Evolutionary conservation across 1,140 invertebrate genomes (phyloP).

Genomic region (Sinonovacula constricta): DNA sequence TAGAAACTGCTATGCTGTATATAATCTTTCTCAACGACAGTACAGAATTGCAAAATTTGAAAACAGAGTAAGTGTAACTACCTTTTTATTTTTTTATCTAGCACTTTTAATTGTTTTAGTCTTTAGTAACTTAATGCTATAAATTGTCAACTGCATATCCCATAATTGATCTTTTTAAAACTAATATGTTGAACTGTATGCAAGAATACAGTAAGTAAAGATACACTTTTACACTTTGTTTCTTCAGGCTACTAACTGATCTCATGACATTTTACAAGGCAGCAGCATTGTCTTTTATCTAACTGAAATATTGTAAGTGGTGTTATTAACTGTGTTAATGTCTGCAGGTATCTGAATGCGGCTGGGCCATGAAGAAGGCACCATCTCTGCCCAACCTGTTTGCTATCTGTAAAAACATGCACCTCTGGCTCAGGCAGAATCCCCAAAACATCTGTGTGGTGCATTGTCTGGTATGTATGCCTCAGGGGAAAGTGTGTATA

Average conservation of each 20-base stretch:
- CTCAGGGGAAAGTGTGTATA: too few species aligned
- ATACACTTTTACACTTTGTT: too few species aligned
- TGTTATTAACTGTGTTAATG: too few species aligned
- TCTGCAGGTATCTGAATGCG: conserved; percentile 80
- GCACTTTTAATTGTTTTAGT: background rate
- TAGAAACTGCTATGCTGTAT: conserved; percentile 86
- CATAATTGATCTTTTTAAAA: too few species aligned
- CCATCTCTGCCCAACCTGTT: conserved; percentile 89
- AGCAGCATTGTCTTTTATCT: too few species aligned
- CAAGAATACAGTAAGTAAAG: too few species aligned
- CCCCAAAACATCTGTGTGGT: conserved; percentile 90
- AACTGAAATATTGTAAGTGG: too few species aligned
- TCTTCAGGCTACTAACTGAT: too few species aligned
- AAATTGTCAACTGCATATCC: too few species aligned
- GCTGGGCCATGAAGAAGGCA: conserved; percentile 84
- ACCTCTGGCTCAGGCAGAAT: conserved; percentile 89
- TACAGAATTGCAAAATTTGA: conserved; percentile 82
- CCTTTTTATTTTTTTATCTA: background rate
- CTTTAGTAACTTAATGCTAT: too few species aligned
- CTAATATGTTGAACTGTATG: too few species aligned
- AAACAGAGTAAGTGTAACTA: conserved; percentile 76
- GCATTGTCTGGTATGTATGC: conserved; percentile 88
- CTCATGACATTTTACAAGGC: too few species aligned
- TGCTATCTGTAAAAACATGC: conserved; percentile 91
- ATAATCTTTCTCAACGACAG: conserved; percentile 87